These are phyloP conservation scores for Thalassaphorura encarpata DNA, from an alignment of 1,140 invertebrate genomes.

Conservation along the genomic window DNA sequence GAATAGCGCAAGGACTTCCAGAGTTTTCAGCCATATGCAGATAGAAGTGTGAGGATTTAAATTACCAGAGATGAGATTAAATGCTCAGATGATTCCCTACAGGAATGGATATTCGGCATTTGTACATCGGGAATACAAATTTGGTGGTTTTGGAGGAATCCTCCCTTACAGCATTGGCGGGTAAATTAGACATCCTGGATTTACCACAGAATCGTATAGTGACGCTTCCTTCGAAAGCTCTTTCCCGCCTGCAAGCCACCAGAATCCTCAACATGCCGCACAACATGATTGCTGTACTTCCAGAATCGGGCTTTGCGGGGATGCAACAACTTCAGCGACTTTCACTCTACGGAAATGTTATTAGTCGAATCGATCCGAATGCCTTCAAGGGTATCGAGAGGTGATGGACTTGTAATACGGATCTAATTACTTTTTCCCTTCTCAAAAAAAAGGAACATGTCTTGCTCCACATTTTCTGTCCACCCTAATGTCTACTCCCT, in stretches of 20 bases:
- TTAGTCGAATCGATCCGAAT: constrained; percentile 60
- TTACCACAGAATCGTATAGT: constrained; percentile 67
- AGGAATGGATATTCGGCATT: constrained; percentile 72
- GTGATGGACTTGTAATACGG: constrained; percentile 44
- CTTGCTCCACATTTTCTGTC: neutral
- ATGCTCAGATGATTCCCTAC: no score
- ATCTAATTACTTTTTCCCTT: neutral
- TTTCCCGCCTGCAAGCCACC: constrained; percentile 65
- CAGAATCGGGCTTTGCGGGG: constrained; percentile 66
- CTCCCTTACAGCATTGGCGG: constrained; percentile 69
- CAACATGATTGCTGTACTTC: constrained; percentile 67
- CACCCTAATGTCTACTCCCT: no score
- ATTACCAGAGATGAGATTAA: neutral
- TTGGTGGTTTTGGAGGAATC: constrained; percentile 74
- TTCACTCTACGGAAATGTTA: constrained; percentile 77
- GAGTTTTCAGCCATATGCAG: neutral
- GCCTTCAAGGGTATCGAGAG: constrained; percentile 75
- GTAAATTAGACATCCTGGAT: constrained; percentile 69
- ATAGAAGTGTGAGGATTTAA: neutral
- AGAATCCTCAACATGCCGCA: constrained; percentile 81
- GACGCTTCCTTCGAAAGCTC: constrained; percentile 64
- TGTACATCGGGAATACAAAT: constrained; percentile 74
- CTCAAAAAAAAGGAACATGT: neutral
- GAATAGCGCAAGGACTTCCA: no score
- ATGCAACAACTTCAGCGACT: constrained; percentile 74